A percentile compares a stretch with the other conserved stretches of the same genome.
Conservation (phyloP, 1,140 invertebrate species). For the Anoplophora glabripennis region DNA sequence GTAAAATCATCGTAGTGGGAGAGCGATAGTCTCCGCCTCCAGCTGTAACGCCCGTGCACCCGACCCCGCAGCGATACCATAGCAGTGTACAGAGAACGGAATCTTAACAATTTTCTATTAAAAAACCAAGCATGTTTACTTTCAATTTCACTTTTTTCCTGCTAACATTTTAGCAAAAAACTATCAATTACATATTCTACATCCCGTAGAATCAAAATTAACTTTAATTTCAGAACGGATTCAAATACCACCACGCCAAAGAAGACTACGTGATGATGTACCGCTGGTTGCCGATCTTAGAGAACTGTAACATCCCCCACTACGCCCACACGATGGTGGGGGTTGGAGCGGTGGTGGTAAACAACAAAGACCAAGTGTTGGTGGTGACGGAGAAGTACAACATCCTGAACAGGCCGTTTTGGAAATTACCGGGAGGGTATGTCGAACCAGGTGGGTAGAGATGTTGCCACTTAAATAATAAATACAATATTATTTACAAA, state of each 20-base stretch:
- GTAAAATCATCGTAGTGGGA: too few species aligned
- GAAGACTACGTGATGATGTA: constrained; percentile 75
- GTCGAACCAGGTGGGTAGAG: constrained; percentile 70
- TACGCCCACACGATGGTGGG: constrained; percentile 85
- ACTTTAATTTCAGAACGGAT: constrained; percentile 62
- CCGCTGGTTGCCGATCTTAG: constrained; percentile 69
- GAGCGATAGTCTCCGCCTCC: too few species aligned
- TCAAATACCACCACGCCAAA: constrained; percentile 84
- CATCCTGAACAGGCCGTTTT: constrained; percentile 50
- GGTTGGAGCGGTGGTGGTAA: constrained; percentile 83
- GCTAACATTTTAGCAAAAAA: too few species aligned
- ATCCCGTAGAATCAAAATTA: neutral
- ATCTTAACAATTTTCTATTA: too few species aligned
- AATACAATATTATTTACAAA: too few species aligned
- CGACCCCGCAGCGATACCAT: too few species aligned
- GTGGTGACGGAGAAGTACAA: constrained; percentile 76
- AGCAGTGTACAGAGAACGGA: too few species aligned
- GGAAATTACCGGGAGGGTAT: constrained; percentile 92
- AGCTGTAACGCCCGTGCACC: too few species aligned
- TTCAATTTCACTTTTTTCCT: too few species aligned
- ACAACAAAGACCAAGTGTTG: constrained; percentile 70
- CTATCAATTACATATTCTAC: too few species aligned
- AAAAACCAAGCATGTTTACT: too few species aligned
- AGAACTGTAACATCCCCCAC: constrained; percentile 68
- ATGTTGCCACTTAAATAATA: too few species aligned